Conservation (phyloP, 2,113 vertebrate genomes). For the Alosa alosa region DNA sequence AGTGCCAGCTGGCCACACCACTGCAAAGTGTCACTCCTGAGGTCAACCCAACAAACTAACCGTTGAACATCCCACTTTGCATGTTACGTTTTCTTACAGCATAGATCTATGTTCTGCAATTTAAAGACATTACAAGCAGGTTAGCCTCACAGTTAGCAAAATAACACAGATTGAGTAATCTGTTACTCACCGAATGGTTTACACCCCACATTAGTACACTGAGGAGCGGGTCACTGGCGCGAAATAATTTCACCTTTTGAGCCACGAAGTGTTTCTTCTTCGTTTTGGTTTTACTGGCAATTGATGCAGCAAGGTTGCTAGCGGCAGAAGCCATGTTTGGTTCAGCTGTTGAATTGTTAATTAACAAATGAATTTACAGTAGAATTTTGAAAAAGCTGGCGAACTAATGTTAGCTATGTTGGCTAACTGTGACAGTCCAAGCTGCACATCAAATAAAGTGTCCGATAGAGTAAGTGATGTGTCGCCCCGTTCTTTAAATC, state of each 20-base stretch:
- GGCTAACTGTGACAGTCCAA: slow-evolving; percentile 5
- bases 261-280: slow-evolving; percentile 88
- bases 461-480: slow-evolving; percentile 15
- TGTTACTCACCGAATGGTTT: slow-evolving; percentile 81
- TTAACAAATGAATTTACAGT: neutral
- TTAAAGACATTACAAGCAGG: neutral
- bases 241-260: slow-evolving; percentile 87
- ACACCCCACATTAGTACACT: slow-evolving; percentile 89
- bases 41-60: neutral
- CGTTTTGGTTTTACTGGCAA: slow-evolving; percentile 78
- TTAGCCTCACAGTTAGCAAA: neutral
- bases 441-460: neutral
- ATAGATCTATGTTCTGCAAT: neutral
- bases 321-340: slow-evolving; percentile 49
- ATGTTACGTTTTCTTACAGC: neutral
- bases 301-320: slow-evolving; percentile 43
- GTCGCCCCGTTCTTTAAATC: slow-evolving; percentile 16
- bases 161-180: neutral
- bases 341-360: neutral
- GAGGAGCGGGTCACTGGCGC: slow-evolving; percentile 83
- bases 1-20: neutral
- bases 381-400: neutral
- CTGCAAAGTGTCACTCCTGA: neutral
- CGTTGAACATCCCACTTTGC: neutral
- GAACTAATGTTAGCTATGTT: neutral